phyloP scores from a whole-genome alignment of 2,113 vertebrate genomes.

The Serinus canaria region DNA sequence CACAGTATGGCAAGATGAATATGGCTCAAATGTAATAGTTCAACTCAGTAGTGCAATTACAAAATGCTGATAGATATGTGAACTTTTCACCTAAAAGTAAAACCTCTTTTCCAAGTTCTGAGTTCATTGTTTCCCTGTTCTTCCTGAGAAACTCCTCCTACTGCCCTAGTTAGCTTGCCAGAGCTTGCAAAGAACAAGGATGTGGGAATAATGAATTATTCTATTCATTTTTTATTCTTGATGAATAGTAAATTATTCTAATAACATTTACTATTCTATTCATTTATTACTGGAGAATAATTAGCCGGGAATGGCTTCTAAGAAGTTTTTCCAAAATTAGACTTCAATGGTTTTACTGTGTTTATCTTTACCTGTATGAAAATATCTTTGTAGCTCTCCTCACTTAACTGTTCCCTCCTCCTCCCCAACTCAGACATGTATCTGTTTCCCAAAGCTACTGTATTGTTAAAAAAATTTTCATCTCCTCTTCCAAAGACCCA shows the following conservation, averaged over 20 bases:
- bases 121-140: slow-evolving; percentile 49
- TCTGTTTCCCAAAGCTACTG: slow-evolving; percentile 19
- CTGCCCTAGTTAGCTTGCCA: slow-evolving; percentile 63
- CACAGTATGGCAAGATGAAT: not conserved
- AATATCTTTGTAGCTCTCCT: slow-evolving; percentile 39
- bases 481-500: not conserved
- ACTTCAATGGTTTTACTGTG: slow-evolving; percentile 52
- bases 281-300: slow-evolving; percentile 61
- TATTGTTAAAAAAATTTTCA: slow-evolving; percentile 29
- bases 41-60: slow-evolving; percentile 5
- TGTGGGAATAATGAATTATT: slow-evolving; percentile 59
- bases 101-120: slow-evolving; percentile 59
- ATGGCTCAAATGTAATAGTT: not conserved
- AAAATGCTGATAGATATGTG: slow-evolving; percentile 45
- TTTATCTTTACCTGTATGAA: slow-evolving; percentile 62
- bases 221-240: slow-evolving; percentile 60
- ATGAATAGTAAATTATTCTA: slow-evolving; percentile 65
- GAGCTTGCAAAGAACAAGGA: slow-evolving; percentile 50
- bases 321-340: slow-evolving; percentile 67
- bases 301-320: slow-evolving; percentile 21
- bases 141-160: slow-evolving; percentile 44
- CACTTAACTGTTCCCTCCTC: slow-evolving; percentile 29
- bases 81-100: slow-evolving; percentile 69
- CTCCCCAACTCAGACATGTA: not conserved
- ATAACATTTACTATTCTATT: slow-evolving; percentile 57